Evolutionary conservation across 2,888 invertebrate genomes (phyloP).

Genomic region (Branchellion lobata): DNA sequence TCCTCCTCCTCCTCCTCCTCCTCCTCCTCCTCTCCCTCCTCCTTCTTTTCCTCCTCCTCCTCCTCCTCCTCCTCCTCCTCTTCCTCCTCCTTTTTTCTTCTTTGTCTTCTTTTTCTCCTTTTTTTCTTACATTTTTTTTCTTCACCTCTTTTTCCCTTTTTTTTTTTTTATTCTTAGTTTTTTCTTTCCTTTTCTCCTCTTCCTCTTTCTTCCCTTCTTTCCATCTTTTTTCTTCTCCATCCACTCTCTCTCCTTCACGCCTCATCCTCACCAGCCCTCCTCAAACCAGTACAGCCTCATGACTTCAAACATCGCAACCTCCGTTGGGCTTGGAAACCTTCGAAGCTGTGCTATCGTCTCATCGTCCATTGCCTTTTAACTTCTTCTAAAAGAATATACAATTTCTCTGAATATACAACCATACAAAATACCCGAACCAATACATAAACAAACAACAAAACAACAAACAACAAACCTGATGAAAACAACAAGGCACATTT

Average conservation of each 20-base stretch:
- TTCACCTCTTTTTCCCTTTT: not conserved
- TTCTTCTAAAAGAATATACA: too few species aligned
- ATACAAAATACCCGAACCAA: too few species aligned
- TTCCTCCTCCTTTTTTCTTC: not conserved
- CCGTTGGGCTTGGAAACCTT: too few species aligned
- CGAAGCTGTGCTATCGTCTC: too few species aligned
- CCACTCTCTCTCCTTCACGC: not conserved
- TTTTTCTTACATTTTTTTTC: not conserved
- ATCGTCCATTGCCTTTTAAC: too few species aligned
- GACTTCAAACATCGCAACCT: not conserved
- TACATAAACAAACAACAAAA: too few species aligned
- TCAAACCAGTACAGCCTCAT: not conserved
- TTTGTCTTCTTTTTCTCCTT: not conserved
- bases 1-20: not conserved
- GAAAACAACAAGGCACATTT: too few species aligned
- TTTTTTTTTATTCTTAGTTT: not conserved
- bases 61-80: not conserved
- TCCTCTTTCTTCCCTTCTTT: constrained; percentile 5
- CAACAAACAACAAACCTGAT: too few species aligned
- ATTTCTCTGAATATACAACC: too few species aligned
- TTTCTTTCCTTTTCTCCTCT: not conserved
- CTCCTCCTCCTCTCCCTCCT: not conserved
- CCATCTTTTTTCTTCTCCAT: not conserved
- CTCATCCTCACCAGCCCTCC: not conserved
- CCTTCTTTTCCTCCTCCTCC: not conserved